Evolutionary conservation across 1,140 invertebrate species (phyloP).

Genomic region (Sitobion miscanthi): DNA sequence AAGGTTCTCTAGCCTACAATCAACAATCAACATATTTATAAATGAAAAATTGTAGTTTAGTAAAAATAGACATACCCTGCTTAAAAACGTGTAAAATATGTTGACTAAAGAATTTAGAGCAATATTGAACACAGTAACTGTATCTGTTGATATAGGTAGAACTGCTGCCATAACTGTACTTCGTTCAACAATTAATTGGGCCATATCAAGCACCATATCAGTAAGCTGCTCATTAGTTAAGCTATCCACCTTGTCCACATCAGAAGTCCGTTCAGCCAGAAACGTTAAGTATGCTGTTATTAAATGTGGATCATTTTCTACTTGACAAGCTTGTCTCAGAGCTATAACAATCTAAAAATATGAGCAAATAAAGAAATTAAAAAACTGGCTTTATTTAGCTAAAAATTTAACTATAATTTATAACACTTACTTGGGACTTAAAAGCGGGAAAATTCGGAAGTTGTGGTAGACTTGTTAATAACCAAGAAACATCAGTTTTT

Average conservation of each 20-base stretch:
- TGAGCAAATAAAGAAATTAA: constrained; percentile 24
- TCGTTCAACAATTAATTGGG: constrained; percentile 91
- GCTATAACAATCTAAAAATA: constrained; percentile 66
- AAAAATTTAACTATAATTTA: background rate
- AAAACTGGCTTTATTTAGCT: background rate
- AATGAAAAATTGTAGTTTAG: background rate
- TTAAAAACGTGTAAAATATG: constrained; percentile 80
- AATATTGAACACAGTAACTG: constrained; percentile 65
- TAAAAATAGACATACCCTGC: constrained; percentile 67
- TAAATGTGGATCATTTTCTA: constrained; percentile 84
- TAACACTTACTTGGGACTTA: constrained; percentile 66
- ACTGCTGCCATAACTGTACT: constrained; percentile 85
- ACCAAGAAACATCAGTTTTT: constrained; percentile 68
- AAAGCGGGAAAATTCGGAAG: constrained; percentile 76
- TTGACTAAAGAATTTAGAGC: constrained; percentile 79
- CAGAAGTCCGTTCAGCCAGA: constrained; percentile 67
- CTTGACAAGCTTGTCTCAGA: constrained; percentile 82
- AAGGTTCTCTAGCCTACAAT: constrained; percentile 64
- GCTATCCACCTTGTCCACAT: constrained; percentile 16
- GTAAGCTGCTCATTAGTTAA: constrained; percentile 62
- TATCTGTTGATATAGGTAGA: constrained; percentile 70
- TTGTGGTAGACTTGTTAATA: constrained; percentile 76
- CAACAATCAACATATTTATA: background rate
- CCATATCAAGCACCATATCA: constrained; percentile 79
- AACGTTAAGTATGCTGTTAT: constrained; percentile 91